phyloP scores from a whole-genome alignment of 2,113 vertebrate genomes.

The Apus apus region DNA sequence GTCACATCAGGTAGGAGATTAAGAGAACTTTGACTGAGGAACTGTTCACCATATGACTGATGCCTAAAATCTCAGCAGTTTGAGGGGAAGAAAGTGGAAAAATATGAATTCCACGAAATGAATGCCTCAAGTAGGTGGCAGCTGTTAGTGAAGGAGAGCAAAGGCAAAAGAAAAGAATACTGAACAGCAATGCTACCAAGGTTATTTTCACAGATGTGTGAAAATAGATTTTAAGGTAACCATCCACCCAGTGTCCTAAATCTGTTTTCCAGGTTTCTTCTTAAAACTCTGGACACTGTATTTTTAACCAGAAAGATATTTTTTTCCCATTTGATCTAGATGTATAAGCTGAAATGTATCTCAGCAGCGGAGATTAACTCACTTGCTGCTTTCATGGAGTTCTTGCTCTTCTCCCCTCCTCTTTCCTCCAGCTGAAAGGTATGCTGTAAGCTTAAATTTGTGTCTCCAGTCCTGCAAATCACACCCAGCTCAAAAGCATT shows the following conservation, averaged over 20 bases:
- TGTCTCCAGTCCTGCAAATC: neutral
- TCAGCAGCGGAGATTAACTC: neutral
- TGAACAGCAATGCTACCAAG: neutral
- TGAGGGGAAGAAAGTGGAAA: constrained; percentile 35
- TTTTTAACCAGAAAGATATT: neutral
- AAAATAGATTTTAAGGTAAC: neutral
- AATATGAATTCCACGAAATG: constrained; percentile 35
- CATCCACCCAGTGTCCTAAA: neutral
- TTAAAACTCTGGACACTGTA: neutral
- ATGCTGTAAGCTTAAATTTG: neutral
- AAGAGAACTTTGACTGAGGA: constrained; percentile 1
- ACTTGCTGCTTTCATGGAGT: neutral
- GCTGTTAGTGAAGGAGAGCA: constrained; percentile 17
- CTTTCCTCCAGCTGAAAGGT: neutral
- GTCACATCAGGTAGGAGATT: constrained; percentile 25
- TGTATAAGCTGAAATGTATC: neutral
- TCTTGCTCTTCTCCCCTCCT: neutral
- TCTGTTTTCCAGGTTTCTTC: neutral
- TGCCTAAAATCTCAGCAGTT: constrained; percentile 55
- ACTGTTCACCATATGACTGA: constrained; percentile 51
- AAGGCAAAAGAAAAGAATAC: neutral
- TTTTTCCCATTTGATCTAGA: neutral
- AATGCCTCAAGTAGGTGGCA: constrained; percentile 36
- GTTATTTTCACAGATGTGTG: neutral
- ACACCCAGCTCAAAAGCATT: neutral